Percentiles rank a stretch among this genome's conserved stretches.
Conservation (phyloP, 2,113 vertebrate genomes). For the Mionectes macconnelli region DNA sequence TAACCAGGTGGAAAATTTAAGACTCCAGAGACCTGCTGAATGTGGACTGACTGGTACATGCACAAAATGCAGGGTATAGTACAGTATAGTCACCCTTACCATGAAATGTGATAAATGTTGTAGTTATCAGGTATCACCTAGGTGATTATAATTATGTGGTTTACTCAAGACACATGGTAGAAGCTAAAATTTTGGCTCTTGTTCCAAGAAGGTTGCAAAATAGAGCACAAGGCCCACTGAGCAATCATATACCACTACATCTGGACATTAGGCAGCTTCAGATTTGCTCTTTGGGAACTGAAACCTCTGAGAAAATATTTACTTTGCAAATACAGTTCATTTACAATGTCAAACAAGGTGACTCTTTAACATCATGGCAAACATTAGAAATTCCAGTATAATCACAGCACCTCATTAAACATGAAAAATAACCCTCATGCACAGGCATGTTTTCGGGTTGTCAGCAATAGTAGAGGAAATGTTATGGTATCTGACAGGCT, state of each 20-base stretch:
- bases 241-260: not conserved
- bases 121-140: not conserved
- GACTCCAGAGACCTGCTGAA: not conserved
- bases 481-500: not conserved
- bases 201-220: not conserved
- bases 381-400: slow-evolving; percentile 26
- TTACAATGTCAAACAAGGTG: slow-evolving; percentile 39
- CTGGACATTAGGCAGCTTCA: not conserved
- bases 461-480: not conserved
- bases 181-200: slow-evolving; percentile 6
- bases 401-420: slow-evolving; percentile 18
- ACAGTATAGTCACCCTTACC: not conserved
- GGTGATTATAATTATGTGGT: not conserved
- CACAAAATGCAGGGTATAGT: not conserved
- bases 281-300: slow-evolving; percentile 28
- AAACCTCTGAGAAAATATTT: slow-evolving; percentile 55
- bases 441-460: not conserved
- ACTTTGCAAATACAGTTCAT: slow-evolving; percentile 39
- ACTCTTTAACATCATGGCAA: slow-evolving; percentile 16
- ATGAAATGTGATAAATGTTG: not conserved
- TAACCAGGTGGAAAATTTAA: not conserved
- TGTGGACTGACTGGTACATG: not conserved
- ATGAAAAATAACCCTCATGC: not conserved
- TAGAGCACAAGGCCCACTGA: not conserved
- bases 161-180: not conserved